Base-by-base conservation (phyloP, 2,888 invertebrate genomes). In the Blastobasis lacticolella region DNA sequence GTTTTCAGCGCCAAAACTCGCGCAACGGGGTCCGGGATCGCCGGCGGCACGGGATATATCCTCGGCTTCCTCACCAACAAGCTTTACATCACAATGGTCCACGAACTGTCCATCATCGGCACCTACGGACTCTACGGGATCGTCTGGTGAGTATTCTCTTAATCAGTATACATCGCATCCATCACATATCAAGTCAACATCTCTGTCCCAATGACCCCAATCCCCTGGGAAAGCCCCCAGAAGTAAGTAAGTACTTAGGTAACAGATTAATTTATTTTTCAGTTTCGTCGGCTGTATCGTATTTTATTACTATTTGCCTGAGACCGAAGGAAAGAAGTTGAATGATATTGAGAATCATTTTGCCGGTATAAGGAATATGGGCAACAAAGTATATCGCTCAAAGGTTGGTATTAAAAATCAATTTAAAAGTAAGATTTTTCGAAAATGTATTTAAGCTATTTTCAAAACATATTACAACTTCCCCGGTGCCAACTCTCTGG, bases 251-350 rank as follows among this genome's bases (percentile, higher is more conserved):
- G 1, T 46, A 10, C 1, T 36, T 46, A 10, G 37, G 46, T 46
- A 10, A 40, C 6, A n/a, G 6, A 44, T 10, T 44, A 7, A 10
- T 55, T 46, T 52, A 48, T 50, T 48, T 80, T 74, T 49, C 75
- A 88, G 93, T 62, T 72, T 93, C 5, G 55, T 90, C 0, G 95
- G 94, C 0, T 85, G 91, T n/a, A 55, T 91, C 4, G 73, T 91
- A 6, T 81, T 95, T 40, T 94, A 92, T 69, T 92, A 92, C 55
- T 80, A 91, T 40, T 75, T 96, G 53, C 95, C 95, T 0, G 96
- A 96, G 85, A 96, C 96, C 0, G 95, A 95, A 73, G 94, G 95
- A 0, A 91, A 94, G 65, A 91, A 91, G 0, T 74, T 95, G 45
- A 87, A 88, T 51, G 93, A 94, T 61, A 94, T 94, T 49, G 91